Percentiles rank a stretch among this genome's conserved stretches.
Conservation (phyloP, 2,797 vertebrate species). For the Kryptopterus vitreolus region DNA sequence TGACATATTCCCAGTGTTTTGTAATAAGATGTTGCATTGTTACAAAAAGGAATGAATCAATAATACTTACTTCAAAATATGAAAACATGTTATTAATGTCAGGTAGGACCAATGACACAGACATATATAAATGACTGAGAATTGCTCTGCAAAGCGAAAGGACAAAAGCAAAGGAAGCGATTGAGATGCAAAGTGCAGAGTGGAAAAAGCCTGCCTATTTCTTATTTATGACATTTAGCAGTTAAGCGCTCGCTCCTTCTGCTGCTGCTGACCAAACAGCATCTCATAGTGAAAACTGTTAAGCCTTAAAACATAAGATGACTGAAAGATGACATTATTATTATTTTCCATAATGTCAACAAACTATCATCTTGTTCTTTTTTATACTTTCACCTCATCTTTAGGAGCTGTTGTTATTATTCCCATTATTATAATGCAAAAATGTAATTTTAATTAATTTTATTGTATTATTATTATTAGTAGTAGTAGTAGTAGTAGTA, state of each 20-base stretch:
- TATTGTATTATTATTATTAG: no score
- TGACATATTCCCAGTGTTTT: not conserved
- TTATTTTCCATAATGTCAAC: constrained; percentile 11
- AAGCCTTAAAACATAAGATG: constrained; percentile 26
- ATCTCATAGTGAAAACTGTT: constrained; percentile 38
- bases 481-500: no score
- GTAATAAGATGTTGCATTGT: not conserved
- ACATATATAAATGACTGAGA: constrained; percentile 42
- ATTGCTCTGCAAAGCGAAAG: constrained; percentile 42
- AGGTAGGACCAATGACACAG: constrained; percentile 41
- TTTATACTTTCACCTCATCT: constrained; percentile 8
- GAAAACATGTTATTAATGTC: constrained; percentile 32
- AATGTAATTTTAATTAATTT: no score
- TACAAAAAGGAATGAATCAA: constrained; percentile 21
- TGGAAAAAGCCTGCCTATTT: constrained; percentile 41
- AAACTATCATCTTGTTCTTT: not conserved
- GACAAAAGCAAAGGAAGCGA: constrained; percentile 44
- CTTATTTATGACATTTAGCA: constrained; percentile 54
- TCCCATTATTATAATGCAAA: no score
- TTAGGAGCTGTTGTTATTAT: no score
- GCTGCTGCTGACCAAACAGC: constrained; percentile 45
- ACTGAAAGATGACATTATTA: constrained; percentile 27
- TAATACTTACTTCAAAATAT: constrained; percentile 26
- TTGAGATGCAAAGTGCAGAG: constrained; percentile 44
- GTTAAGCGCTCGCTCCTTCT: constrained; percentile 47